Percentiles rank a stretch among this genome's conserved stretches.
phyloP scores from a whole-genome alignment of 2,888 invertebrate species.

The Drosophila melanocephala region DNA sequence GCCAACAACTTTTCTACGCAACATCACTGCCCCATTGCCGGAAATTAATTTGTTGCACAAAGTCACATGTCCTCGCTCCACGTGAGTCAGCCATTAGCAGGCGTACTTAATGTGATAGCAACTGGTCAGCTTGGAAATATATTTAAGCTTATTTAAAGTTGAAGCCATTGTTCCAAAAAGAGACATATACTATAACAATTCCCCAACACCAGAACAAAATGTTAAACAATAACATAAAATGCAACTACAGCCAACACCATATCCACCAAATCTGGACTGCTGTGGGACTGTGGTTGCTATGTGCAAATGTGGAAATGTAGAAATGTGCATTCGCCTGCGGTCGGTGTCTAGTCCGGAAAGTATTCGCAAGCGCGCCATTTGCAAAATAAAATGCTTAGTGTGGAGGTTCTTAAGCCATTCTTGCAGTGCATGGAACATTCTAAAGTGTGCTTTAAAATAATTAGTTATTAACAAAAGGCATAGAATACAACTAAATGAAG shows the following conservation, averaged over 20 bases:
- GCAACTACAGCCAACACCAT: conserved; percentile 27
- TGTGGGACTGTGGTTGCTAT: conserved; percentile 7
- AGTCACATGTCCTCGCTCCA: conserved; percentile 24
- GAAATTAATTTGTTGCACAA: conserved; percentile 57
- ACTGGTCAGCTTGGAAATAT: conserved; percentile 8
- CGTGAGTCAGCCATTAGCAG: background rate
- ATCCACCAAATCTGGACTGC: conserved; percentile 10
- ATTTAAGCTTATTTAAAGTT: conserved; percentile 48
- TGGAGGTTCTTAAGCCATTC: conserved; percentile 17
- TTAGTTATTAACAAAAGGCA: background rate
- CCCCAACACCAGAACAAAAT: conserved; percentile 31
- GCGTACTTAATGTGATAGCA: background rate
- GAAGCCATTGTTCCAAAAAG: conserved; percentile 20
- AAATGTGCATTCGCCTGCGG: conserved; percentile 17
- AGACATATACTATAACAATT: conserved; percentile 38
- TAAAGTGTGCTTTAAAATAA: background rate
- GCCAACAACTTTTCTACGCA: conserved; percentile 40
- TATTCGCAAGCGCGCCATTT: conserved; percentile 49
- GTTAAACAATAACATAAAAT: conserved; percentile 47
- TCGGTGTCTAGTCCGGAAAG: conserved; percentile 10
- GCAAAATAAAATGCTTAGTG: conserved; percentile 58
- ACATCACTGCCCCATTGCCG: conserved; percentile 26
- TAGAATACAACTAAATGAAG: too few relatives aligned
- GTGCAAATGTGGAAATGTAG: conserved; percentile 10
- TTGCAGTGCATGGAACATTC: background rate